A percentile compares a stretch with the other conserved stretches of the same genome.
Evolutionary conservation across 1,140 invertebrate species (phyloP).

Genomic region (Magallana gigas): DNA sequence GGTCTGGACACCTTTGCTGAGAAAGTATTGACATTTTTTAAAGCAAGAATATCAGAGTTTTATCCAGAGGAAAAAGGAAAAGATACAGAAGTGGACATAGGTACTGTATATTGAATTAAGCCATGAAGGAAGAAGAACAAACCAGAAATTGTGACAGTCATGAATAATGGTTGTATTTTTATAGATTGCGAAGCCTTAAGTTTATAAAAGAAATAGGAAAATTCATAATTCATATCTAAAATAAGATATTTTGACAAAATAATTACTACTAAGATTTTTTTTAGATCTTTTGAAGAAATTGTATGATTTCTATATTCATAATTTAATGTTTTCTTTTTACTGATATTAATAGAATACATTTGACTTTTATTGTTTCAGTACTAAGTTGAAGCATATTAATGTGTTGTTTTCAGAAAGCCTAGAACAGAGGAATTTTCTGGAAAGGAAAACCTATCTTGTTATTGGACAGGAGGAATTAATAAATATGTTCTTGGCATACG

Average conservation of each 20-base stretch:
- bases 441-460: conserved; percentile 67
- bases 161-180: no score
- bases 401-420: conserved; percentile 55
- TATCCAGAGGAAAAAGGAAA: conserved; percentile 57
- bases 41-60: conserved; percentile 65
- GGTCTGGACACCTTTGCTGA: conserved; percentile 72
- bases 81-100: not conserved
- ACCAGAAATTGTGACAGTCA: no score
- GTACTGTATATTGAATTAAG: not conserved
- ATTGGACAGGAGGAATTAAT: conserved; percentile 68
- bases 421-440: conserved; percentile 65
- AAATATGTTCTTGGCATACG: conserved; percentile 60
- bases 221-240: no score
- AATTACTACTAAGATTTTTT: not conserved
- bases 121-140: not conserved
- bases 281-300: not conserved
- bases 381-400: no score
- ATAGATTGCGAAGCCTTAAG: no score
- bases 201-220: no score
- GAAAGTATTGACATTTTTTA: conserved; percentile 70
- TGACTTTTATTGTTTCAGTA: no score
- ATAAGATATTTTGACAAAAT: no score
- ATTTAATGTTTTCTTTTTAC: no score
- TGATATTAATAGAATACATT: no score
- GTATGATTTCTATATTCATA: not conserved